phyloP scores from a whole-genome alignment of 2,113 vertebrate species.

The Bombycilla garrulus region DNA sequence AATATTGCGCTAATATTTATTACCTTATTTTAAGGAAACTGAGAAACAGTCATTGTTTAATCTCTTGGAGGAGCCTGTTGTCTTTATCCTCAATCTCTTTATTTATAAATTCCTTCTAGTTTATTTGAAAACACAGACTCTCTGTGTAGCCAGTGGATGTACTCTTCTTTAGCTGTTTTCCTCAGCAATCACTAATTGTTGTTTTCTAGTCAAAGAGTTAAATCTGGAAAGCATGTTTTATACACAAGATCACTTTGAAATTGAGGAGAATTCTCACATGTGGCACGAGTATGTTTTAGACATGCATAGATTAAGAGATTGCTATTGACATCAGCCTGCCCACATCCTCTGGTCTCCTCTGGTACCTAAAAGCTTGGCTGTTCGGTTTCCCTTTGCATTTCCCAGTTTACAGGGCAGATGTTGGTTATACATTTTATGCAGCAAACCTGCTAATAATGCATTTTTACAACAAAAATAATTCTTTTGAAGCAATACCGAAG shows the following conservation, averaged over 20 bases:
- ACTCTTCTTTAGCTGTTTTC: neutral
- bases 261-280: neutral
- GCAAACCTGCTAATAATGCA: neutral
- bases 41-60: conserved; percentile 1
- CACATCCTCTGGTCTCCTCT: neutral
- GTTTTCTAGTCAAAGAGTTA: neutral
- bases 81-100: neutral
- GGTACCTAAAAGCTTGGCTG: neutral
- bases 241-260: neutral
- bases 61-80: neutral
- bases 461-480: neutral
- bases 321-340: neutral
- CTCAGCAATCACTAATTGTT: neutral
- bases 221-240: neutral
- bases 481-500: neutral
- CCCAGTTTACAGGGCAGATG: neutral
- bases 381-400: neutral
- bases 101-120: conserved; percentile 37
- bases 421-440: neutral
- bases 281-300: neutral
- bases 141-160: neutral
- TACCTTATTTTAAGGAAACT: neutral
- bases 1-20: neutral
- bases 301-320: neutral
- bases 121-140: conserved; percentile 34